These are phyloP conservation scores for Gobio gobio DNA, from an alignment of 2,113 vertebrate genomes.

Conservation along the genomic window DNA sequence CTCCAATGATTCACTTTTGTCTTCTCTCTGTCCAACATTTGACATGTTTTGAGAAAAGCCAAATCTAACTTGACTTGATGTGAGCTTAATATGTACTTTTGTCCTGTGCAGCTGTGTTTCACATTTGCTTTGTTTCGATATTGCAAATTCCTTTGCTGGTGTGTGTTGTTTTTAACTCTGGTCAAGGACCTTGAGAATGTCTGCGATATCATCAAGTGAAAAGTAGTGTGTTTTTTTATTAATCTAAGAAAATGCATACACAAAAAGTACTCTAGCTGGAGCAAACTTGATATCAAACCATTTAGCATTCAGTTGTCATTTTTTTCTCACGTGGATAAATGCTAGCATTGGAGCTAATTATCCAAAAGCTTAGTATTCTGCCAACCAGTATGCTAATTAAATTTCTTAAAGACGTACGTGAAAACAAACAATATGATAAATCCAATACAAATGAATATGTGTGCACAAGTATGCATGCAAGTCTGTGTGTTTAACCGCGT, in stretches of 20 bases:
- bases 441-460: constrained; percentile 31
- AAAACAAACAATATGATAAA: constrained; percentile 40
- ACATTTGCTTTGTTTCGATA: constrained; percentile 18
- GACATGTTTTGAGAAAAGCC: constrained; percentile 46
- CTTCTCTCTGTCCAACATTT: constrained; percentile 41
- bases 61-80: constrained; percentile 29
- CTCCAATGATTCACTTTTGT: constrained; percentile 32
- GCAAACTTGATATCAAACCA: not conserved
- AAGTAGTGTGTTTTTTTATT: not conserved
- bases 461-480: not conserved
- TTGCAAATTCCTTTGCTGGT: not conserved
- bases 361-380: not conserved
- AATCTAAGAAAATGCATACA: not conserved
- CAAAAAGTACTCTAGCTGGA: not conserved
- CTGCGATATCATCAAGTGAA: not conserved
- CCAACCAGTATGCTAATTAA: not conserved
- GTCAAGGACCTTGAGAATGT: constrained; percentile 31
- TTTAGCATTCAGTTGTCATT: not conserved
- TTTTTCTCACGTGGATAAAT: constrained; percentile 4
- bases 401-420: constrained; percentile 41
- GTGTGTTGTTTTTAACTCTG: constrained; percentile 13
- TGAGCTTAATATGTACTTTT: constrained; percentile 27
- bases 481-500: constrained; percentile 36
- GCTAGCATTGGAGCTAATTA: not conserved
- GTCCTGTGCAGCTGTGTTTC: constrained; percentile 19